A percentile compares a stretch with the other conserved stretches of the same genome.
phyloP scores from a whole-genome alignment of 2,797 vertebrate species.

The Loris lydekkerianus region DNA sequence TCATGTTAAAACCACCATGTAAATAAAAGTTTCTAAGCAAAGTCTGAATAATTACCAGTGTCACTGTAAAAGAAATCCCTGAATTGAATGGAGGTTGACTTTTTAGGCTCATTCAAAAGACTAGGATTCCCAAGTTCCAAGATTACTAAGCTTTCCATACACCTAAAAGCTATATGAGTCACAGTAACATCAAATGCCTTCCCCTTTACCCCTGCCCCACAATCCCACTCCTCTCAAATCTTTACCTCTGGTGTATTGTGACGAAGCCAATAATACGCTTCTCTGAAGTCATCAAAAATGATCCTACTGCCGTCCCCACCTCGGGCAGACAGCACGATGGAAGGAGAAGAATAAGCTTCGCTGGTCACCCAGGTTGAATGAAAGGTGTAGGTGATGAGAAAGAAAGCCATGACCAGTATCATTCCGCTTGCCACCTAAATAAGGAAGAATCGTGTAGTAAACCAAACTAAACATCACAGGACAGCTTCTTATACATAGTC shows the following conservation, averaged over 20 bases:
- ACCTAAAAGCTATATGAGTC: slow-evolving; percentile 36
- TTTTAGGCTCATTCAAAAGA: slow-evolving; percentile 38
- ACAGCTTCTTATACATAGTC: background rate
- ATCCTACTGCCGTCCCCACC: slow-evolving; percentile 98
- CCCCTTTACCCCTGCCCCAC: background rate
- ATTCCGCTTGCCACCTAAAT: slow-evolving; percentile 98
- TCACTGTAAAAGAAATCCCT: background rate
- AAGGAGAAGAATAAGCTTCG: slow-evolving; percentile 98
- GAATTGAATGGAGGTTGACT: background rate
- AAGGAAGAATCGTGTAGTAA: slow-evolving; percentile 10
- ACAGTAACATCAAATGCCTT: background rate
- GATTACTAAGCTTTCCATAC: slow-evolving; percentile 18
- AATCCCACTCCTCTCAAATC: background rate
- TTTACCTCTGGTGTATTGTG: slow-evolving; percentile 98
- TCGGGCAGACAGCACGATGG: slow-evolving; percentile 97
- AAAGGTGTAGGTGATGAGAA: slow-evolving; percentile 99
- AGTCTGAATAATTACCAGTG: background rate
- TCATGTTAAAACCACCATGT: slow-evolving; percentile 48
- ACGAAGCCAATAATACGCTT: slow-evolving; percentile 99
- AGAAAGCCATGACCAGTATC: slow-evolving; percentile 99
- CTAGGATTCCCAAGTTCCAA: background rate
- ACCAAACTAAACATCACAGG: slow-evolving; percentile 47
- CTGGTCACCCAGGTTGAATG: slow-evolving; percentile 99
- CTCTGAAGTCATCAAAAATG: slow-evolving; percentile 99
- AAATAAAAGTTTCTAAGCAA: background rate